phyloP scores from a whole-genome alignment of 2,113 vertebrate genomes.

The Perca fluviatilis region DNA sequence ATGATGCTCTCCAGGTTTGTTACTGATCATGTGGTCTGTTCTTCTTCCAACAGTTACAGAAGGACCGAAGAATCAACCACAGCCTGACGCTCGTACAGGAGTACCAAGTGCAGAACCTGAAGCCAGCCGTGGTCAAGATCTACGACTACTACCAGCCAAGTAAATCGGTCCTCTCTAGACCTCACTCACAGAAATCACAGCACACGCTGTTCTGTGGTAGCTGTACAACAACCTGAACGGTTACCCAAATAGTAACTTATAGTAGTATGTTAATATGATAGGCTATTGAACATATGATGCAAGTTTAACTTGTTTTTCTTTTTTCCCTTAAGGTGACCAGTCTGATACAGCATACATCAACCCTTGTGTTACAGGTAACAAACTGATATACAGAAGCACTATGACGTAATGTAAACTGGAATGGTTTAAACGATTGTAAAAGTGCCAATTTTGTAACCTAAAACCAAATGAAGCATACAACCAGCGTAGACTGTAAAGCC shows the following conservation, averaged over 20 bases:
- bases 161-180: constrained; percentile 47
- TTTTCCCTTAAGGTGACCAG: constrained; percentile 69
- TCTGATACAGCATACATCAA: constrained; percentile 71
- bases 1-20: neutral
- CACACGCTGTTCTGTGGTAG: neutral
- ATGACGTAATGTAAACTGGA: too few species aligned
- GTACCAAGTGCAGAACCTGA: constrained; percentile 82
- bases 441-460: too few species aligned
- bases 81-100: constrained; percentile 80
- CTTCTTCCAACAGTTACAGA: constrained; percentile 60
- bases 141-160: constrained; percentile 92
- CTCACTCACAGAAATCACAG: neutral
- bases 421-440: too few species aligned
- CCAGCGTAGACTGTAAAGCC: too few species aligned
- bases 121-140: constrained; percentile 85
- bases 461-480: too few species aligned
- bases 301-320: neutral
- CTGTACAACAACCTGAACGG: neutral
- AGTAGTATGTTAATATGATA: too few species aligned
- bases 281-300: too few species aligned
- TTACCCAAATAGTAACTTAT: too few species aligned
- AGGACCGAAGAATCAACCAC: constrained; percentile 30
- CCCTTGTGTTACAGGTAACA: constrained; percentile 57
- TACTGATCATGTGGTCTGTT: neutral
- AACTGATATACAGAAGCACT: neutral